Evolutionary conservation across 2,888 invertebrate genomes (phyloP), one percentile per base, ranked within the genome.

Genomic region (Pseudococcus longispinus): DNA sequence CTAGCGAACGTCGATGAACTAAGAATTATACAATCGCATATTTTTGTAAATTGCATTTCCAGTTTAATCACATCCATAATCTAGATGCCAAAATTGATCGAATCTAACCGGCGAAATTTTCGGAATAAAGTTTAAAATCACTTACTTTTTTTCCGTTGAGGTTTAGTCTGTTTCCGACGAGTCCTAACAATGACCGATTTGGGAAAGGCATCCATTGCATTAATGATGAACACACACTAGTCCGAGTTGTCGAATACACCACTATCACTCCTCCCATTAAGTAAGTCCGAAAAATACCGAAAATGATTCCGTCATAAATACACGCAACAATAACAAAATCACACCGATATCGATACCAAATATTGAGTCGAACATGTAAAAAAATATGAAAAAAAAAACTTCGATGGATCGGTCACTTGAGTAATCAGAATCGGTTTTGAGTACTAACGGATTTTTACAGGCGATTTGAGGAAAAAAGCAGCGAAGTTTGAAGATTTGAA

Each of bases 181-280:
- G 84, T 84, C 20, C 84, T 32, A 60, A 84, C 55, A 32, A 84
- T 65, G 65, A 37, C 84, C 32, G 74, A 74, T 74, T 85, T 70
- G 29, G 74, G 32, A 37, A 74, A 46, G 44, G 74, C 77, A 29
- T 37, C 37, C 42, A 42, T 60, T 32, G 37, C 65, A 65, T 20
- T 8, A 60, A 42, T 4, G 37, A 29, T n/a, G n/a, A 74, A 74
- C 15, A 23, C 77, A 44, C 51, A 42, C 44, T n/a, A 18, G 42
- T 85, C 74, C 74, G 77, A n/a, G 46, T 44, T 23, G 70, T 70
- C 85, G 77, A 70, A 37, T 32, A 32, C 46, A 77, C 42, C 85
- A 46, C 85, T 20, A 70, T 77, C 74, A 85, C 85, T 85, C 70
- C 85, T 85, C 85, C 85, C 85, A 85, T 85, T 85, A 85, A 85